Evolutionary conservation across 2,888 invertebrate species (phyloP).

Genomic region (Chouioia cunea): DNA sequence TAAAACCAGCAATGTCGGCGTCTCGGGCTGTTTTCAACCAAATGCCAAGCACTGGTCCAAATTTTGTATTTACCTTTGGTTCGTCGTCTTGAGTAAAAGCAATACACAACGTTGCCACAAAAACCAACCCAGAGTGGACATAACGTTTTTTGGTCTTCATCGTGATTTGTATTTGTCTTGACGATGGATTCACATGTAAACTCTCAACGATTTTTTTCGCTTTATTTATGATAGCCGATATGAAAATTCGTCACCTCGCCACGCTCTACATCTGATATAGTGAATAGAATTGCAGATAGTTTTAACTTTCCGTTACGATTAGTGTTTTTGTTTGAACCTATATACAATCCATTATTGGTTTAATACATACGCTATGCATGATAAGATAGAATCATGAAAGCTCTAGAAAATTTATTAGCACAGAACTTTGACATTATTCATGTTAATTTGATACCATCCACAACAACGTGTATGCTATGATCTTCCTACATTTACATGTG

Average conservation of each 20-base stretch:
- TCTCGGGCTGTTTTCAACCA: constrained; percentile 52
- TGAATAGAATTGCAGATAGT: too few species aligned
- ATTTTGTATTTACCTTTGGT: constrained; percentile 52
- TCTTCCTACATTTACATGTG: too few species aligned
- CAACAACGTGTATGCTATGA: too few species aligned
- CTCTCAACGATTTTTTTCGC: not conserved
- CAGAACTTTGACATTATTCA: not conserved
- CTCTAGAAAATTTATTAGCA: too few species aligned
- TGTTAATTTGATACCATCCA: not conserved
- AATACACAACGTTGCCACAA: not conserved
- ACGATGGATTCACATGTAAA: constrained; percentile 13
- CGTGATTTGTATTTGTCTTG: not conserved
- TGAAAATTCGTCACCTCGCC: too few species aligned
- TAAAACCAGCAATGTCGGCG: constrained; percentile 54
- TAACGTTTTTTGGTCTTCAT: constrained; percentile 12
- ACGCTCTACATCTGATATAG: too few species aligned
- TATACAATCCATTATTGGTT: not conserved
- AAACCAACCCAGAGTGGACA: not conserved
- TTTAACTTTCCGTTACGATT: too few species aligned
- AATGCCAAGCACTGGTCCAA: constrained; percentile 56
- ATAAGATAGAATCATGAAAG: constrained; percentile 23
- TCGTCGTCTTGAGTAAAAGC: not conserved
- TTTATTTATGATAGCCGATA: not conserved
- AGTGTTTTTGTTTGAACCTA: too few species aligned
- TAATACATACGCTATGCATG: constrained; percentile 1